phyloP scores from a whole-genome alignment of 1,140 invertebrate species.

The Luehdorfia chinensis region DNA sequence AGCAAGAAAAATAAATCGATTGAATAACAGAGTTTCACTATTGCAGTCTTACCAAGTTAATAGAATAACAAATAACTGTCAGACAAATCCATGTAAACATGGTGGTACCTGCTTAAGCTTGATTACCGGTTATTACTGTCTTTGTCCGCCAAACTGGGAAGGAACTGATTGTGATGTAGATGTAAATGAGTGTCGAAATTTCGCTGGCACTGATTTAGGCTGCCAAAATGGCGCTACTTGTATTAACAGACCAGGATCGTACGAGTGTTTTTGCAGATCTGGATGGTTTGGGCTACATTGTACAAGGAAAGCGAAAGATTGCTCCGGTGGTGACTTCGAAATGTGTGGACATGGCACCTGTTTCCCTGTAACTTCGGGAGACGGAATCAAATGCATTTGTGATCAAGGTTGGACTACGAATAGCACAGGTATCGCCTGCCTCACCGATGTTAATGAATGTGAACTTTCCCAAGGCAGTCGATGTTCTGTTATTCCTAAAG shows the following conservation, averaged over 20 bases:
- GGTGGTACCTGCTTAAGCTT: constrained; percentile 89
- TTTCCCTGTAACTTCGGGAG: constrained; percentile 79
- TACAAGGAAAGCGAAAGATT: constrained; percentile 84
- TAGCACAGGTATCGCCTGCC: constrained; percentile 82
- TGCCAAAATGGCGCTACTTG: constrained; percentile 96
- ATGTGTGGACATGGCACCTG: constrained; percentile 94
- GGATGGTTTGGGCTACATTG: constrained; percentile 92
- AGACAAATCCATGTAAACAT: constrained; percentile 88
- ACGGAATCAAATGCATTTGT: constrained; percentile 87
- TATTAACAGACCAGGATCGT: constrained; percentile 87
- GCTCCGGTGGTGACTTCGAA: constrained; percentile 82
- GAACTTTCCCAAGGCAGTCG: constrained; percentile 77
- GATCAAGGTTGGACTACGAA: constrained; percentile 91
- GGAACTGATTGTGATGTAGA: constrained; percentile 87
- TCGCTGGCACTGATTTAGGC: constrained; percentile 90
- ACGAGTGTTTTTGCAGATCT: constrained; percentile 86
- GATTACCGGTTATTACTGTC: constrained; percentile 85
- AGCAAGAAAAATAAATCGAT: constrained; percentile 38
- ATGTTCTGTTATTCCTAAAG: constrained; percentile 89
- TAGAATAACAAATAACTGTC: constrained; percentile 79
- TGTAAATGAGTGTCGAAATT: constrained; percentile 91
- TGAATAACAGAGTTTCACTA: constrained; percentile 52
- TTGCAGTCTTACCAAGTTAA: constrained; percentile 65
- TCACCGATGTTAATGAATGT: constrained; percentile 93
- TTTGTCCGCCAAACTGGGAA: constrained; percentile 87